Base-by-base conservation (phyloP, 2,888 invertebrate genomes). In the Exephanes ischioxanthus region DNA sequence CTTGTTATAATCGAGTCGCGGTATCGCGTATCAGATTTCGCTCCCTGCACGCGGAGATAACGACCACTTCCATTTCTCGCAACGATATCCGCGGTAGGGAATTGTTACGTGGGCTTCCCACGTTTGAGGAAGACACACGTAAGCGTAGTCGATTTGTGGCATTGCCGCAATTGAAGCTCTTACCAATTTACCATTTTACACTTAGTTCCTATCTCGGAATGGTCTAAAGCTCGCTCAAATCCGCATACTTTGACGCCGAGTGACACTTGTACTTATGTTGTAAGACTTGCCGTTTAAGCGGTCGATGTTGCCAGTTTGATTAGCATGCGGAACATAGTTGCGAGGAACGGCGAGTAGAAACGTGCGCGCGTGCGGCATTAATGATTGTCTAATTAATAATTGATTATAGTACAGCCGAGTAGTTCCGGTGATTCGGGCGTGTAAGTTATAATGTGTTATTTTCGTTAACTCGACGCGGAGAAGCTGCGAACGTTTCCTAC, bases 11-110 rank as follows among this genome's bases (percentile, higher is more conserved):
- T 11, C 58, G 3, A 58, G 58, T 6, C 22, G 58, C 9, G 7
- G 58, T 22, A 58, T 58, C 58, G 0, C 22, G 22, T 26, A 58
- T 58, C 58, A 58, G 58, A 58, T 58, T 58, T 58, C 55, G 19
- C 22, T 45, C 22, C 22, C 58, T n/a, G 26, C 11, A 11, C 22
- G 58, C 11, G 58, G 26, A 58, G 58, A 58, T 58, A 58, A 58
- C 58, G 26, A 26, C 58, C 26, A 58, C 58, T 58, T 58, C 11
- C 19, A 58, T 58, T 58, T 22, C 58, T 58, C 22, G 58, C 3
- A 2, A 26, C 3, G 22, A 26, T 26, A 58, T 11, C 26, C 58
- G 3, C 26, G 14, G 55, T 26, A 11, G 19, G 3, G 3, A 58
- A 58, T 22, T 58, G 58, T 58, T 26, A 58, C 22, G 19, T 22